phyloP scores from a whole-genome alignment of 2,113 vertebrate genomes.

The Phylloscopus trochilus region DNA sequence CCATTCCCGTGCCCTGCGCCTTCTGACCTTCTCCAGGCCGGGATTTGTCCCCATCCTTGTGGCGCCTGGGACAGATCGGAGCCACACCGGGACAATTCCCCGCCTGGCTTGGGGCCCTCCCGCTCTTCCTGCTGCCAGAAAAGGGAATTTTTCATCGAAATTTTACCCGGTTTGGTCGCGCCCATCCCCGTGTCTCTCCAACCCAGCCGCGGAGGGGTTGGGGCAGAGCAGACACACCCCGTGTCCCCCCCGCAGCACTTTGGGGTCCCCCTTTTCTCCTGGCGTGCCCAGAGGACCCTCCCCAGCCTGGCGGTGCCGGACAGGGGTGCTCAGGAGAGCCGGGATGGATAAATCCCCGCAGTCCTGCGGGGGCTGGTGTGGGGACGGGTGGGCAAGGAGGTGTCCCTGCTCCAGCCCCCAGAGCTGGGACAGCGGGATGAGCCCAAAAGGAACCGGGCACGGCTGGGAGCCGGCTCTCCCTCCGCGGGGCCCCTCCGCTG shows the following conservation, averaged over 20 bases:
- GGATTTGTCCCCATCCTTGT: neutral
- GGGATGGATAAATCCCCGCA: neutral
- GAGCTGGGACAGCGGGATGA: neutral
- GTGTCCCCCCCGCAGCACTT: neutral
- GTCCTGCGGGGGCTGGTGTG: accelerated
- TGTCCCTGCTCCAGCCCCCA: neutral
- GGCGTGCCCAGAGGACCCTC: accelerated
- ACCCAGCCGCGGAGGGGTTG: accelerated
- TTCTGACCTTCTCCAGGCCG: neutral
- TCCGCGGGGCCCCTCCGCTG: neutral
- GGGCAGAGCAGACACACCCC: neutral
- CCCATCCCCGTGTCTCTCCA: accelerated
- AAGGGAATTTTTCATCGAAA: neutral
- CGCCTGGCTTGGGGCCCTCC: accelerated
- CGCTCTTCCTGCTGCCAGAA: accelerated
- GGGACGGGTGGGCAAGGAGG: neutral
- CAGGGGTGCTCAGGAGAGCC: accelerated
- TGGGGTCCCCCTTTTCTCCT: neutral
- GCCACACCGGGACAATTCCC: accelerated
- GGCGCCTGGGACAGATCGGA: neutral
- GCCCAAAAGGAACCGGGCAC: neutral
- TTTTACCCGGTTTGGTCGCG: neutral
- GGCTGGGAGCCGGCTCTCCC: accelerated
- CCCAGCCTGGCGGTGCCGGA: accelerated
- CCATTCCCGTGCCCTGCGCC: accelerated